phyloP scores from a whole-genome alignment of 2,888 invertebrate genomes.

The Ichneumon xanthorius region DNA sequence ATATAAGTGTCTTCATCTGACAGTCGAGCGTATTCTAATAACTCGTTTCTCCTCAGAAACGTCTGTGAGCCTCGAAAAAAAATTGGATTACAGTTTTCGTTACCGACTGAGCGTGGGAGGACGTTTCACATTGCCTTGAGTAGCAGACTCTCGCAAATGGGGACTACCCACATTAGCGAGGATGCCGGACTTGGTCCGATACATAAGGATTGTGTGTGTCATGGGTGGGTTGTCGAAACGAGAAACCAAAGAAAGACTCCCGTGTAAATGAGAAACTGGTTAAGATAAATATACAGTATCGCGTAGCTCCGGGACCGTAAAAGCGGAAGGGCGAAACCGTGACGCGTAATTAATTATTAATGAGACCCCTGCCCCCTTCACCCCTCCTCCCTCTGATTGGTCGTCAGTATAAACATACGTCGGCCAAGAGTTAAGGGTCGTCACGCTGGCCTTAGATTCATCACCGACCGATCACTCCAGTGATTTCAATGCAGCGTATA shows the following conservation, averaged over 20 bases:
- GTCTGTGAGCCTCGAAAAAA: too few relatives aligned
- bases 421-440: conserved; percentile 11
- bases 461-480: conserved; percentile 10
- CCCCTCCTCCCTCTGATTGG: neutral
- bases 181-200: conserved; percentile 23
- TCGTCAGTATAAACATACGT: conserved; percentile 1
- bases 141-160: neutral
- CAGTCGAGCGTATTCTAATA: too few relatives aligned
- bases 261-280: neutral
- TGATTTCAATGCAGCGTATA: conserved; percentile 46
- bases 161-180: neutral
- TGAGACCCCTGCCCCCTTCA: neutral
- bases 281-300: neutral
- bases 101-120: neutral
- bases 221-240: conserved; percentile 23
- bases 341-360: conserved; percentile 45
- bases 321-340: conserved; percentile 40
- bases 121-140: neutral
- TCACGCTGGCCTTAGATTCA: neutral
- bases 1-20: too few relatives aligned
- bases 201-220: conserved; percentile 28
- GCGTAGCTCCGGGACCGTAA: neutral
- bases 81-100: too few relatives aligned
- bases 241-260: neutral
- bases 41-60: too few relatives aligned